Evolutionary conservation across 37 sponge, comb jelly and placozoan genomes (phyloP).

Genomic region (Haliclona indistincta): DNA sequence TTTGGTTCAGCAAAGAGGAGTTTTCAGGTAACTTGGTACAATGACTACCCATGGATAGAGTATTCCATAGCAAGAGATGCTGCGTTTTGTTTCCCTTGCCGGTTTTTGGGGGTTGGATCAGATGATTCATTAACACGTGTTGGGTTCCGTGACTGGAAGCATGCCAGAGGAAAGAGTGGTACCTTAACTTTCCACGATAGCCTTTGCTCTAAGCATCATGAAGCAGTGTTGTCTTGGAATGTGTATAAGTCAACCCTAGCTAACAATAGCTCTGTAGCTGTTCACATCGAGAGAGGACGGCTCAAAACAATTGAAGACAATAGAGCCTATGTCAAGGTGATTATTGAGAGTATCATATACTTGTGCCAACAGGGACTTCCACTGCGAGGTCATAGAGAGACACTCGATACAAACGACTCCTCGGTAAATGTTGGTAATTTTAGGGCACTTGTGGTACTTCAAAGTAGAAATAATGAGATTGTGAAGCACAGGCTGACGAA

Average conservation of each 20-base stretch:
- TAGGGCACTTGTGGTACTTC: no score
- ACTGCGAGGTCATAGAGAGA: constrained; percentile 7
- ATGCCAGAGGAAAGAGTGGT: no score
- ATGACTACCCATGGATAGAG: no score
- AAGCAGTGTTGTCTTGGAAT: no score
- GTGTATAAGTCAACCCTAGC: not conserved
- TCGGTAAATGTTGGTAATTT: constrained; percentile 1
- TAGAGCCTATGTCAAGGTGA: not conserved
- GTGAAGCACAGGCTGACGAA: not conserved
- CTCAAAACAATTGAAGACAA: not conserved
- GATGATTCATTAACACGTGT: not conserved
- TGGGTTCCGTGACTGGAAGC: no score
- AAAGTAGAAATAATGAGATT: no score
- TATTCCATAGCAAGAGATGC: no score
- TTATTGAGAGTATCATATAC: not conserved
- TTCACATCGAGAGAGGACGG: constrained; percentile 1
- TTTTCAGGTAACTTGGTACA: not conserved
- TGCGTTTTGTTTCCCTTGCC: no score
- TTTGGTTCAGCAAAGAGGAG: not conserved
- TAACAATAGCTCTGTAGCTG: not conserved
- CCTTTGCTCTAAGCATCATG: no score
- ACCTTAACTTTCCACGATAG: not conserved
- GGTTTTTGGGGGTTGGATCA: no score
- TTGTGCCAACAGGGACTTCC: no score
- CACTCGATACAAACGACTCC: not conserved